These are phyloP conservation scores for Lymantria monacha DNA, from an alignment of 2,888 invertebrate genomes.

Conservation along the genomic window DNA sequence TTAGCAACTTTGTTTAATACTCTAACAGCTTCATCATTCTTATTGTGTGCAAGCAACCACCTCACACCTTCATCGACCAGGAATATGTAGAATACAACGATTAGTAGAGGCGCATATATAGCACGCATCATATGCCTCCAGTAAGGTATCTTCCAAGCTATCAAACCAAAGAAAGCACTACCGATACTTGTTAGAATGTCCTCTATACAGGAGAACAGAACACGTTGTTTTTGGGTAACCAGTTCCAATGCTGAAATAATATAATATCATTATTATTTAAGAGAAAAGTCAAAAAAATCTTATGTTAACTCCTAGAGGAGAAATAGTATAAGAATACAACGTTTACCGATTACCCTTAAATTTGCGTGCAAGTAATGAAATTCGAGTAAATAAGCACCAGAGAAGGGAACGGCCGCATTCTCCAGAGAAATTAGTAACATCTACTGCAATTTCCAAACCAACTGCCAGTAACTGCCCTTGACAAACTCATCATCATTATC, in stretches of 20 bases:
- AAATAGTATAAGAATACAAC: no score
- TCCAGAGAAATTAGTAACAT: no score
- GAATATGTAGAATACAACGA: slow-evolving; percentile 87
- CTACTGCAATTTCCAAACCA: no score
- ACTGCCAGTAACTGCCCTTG: no score
- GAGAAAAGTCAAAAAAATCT: no score
- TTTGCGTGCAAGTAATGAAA: no score
- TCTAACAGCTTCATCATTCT: slow-evolving; percentile 84
- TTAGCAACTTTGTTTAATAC: slow-evolving; percentile 85
- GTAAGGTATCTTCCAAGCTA: slow-evolving; percentile 87
- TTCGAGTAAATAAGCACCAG: no score
- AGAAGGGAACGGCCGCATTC: no score
- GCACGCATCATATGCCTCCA: slow-evolving; percentile 87
- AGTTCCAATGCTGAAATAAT: slow-evolving; percentile 60
- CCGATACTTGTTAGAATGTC: slow-evolving; percentile 80
- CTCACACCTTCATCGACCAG: slow-evolving; percentile 89
- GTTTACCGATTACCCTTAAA: no score
- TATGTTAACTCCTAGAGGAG: no score
- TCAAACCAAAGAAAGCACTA: slow-evolving; percentile 85
- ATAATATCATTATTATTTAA: neutral
- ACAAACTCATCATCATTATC: no score
- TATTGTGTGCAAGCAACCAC: slow-evolving; percentile 89
- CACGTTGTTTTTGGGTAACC: slow-evolving; percentile 68
- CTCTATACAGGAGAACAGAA: slow-evolving; percentile 65
- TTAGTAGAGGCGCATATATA: slow-evolving; percentile 86